These are phyloP conservation scores for Gasterosteus nipponicus DNA, from an alignment of 2,113 vertebrate species.

Conservation along the genomic window DNA sequence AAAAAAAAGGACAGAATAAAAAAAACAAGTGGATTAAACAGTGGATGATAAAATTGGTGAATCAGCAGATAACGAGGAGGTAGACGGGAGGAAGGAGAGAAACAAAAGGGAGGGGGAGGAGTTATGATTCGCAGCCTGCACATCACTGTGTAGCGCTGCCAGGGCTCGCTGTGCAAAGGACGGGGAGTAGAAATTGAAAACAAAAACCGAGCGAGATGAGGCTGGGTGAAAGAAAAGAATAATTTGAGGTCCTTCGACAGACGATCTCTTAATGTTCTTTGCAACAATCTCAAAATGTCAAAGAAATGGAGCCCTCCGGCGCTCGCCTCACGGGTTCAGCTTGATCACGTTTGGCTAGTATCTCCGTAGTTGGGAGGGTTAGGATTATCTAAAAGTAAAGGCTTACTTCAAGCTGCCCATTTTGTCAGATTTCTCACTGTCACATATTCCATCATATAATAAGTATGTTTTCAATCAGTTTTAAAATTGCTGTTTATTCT, in stretches of 20 bases:
- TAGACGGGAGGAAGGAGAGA: background rate
- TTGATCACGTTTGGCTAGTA: constrained; percentile 7
- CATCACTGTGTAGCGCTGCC: constrained; percentile 14
- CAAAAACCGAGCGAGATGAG: constrained; percentile 30
- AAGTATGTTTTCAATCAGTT: too few relatives aligned
- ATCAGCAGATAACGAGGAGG: background rate
- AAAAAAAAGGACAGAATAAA: background rate
- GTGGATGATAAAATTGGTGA: background rate
- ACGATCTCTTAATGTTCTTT: constrained; percentile 34
- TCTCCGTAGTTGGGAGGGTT: too few relatives aligned
- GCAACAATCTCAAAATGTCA: background rate
- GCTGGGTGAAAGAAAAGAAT: constrained; percentile 23
- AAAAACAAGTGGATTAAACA: background rate
- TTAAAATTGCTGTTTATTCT: background rate
- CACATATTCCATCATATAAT: too few relatives aligned
- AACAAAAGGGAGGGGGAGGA: background rate
- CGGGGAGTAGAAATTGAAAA: constrained; percentile 14
- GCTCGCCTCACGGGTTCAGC: background rate
- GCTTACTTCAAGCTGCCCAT: too few relatives aligned
- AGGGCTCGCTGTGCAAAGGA: constrained; percentile 21
- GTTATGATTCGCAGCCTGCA: constrained; percentile 14
- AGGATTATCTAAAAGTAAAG: background rate
- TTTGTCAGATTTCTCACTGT: too few relatives aligned
- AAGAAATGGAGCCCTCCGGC: background rate
- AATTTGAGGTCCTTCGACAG: constrained; percentile 27